Evolutionary conservation across 2,888 invertebrate genomes (phyloP).

Genomic region (Sinhomidia bicolor): DNA sequence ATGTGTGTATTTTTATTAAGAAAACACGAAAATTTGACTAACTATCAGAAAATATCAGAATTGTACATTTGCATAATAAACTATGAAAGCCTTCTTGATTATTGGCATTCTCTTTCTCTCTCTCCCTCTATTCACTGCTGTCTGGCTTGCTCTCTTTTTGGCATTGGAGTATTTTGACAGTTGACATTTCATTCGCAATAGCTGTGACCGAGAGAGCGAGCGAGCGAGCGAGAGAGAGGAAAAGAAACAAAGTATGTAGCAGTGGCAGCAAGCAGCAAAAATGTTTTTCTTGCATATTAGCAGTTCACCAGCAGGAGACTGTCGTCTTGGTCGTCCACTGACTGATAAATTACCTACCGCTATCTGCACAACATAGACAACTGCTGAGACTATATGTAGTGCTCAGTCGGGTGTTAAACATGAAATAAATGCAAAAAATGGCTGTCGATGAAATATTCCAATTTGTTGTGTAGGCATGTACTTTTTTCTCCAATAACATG

Average conservation of each 20-base stretch:
- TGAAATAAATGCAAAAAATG: conserved; percentile 35
- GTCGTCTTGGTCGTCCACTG: conserved; percentile 7
- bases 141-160: conserved; percentile 15
- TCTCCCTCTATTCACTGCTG: background rate
- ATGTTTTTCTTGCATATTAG: background rate
- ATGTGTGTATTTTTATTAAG: too few relatives aligned
- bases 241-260: background rate
- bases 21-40: background rate
- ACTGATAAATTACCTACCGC: conserved; percentile 58
- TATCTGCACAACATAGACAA: conserved; percentile 38
- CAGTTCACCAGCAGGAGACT: conserved; percentile 1
- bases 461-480: background rate
- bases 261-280: background rate
- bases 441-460: conserved; percentile 18
- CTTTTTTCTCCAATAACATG: background rate
- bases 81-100: background rate
- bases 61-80: background rate
- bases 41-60: background rate
- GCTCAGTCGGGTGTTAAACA: conserved; percentile 40
- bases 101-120: background rate
- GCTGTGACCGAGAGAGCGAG: too few relatives aligned
- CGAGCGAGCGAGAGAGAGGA: too few relatives aligned
- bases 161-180: conserved; percentile 58
- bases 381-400: too few relatives aligned
- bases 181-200: conserved; percentile 37